Evolutionary conservation across 2,888 invertebrate species (phyloP), one percentile per base, ranked within the genome.

Genomic region (Myathropa florea): DNA sequence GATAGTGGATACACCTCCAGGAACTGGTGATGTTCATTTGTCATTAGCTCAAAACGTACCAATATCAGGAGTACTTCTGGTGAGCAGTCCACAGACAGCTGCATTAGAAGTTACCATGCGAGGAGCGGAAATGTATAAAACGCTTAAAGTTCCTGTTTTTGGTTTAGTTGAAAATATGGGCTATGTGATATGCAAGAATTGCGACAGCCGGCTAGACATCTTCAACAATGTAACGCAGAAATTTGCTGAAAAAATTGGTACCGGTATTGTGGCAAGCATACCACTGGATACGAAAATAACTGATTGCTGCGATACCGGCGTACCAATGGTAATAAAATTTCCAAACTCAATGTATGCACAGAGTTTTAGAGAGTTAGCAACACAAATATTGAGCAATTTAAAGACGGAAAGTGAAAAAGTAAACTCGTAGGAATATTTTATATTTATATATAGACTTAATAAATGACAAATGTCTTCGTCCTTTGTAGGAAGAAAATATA

Each of bases 151-250:
- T 7, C 97, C 97, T 0, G 94, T 98, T 55, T 94, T 97, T 63
- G 98, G 98, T n/a, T 91, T 98, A 82, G 95, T 98, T 0, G 97
- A 98, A 91, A 98, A 98, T 92, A 98, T 98, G 98, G 95, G 96
- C 3, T 94, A 95, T 77, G 95, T 96, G 0, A 93, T 94, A 60
- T 98, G 98, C 91, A 94, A 95, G 0, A 95, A 96, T 28, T 98
- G 98, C 91, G 94, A 95, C 23, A 93, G 94, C n/a, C 93, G 94
- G 80, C 95, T 97, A 84, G 94, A 94, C 87, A 93, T 98, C 36
- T 98, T 97, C 91, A 96, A 96, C 2, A 93, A 94, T 81, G 95
- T 94, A 33, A 96, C 95, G 0, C 92, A 94, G 60, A 91, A 93
- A 39, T 93, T 96, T 28, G 95, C 96, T 0, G 90, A 93, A 36